phyloP scores from a whole-genome alignment of 2,797 vertebrate genomes.

The Erpetoichthys calabaricus region DNA sequence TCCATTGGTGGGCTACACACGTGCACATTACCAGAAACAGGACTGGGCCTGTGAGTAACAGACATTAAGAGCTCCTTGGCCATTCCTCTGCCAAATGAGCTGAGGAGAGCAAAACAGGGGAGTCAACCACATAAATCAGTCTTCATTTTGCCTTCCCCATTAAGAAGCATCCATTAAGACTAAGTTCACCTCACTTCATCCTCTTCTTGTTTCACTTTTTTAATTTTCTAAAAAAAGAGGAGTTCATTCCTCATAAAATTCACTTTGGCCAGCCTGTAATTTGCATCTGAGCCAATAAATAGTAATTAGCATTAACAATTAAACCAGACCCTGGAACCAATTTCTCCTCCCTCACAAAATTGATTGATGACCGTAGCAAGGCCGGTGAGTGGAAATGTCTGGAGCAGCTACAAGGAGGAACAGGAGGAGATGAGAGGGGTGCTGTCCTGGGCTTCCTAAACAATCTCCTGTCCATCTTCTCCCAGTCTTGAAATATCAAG shows the following conservation, averaged over 20 bases:
- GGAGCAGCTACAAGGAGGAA: too few relatives aligned
- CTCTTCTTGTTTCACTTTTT: slow-evolving; percentile 99
- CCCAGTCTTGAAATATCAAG: too few relatives aligned
- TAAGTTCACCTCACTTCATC: slow-evolving; percentile 98
- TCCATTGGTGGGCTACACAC: too few relatives aligned
- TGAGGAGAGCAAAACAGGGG: slow-evolving; percentile 92
- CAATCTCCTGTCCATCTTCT: too few relatives aligned
- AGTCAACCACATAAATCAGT: slow-evolving; percentile 98
- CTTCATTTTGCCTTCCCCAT: slow-evolving; percentile 99
- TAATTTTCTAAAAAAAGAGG: slow-evolving; percentile 99
- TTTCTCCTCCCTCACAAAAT: slow-evolving; percentile 95
- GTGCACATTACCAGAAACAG: too few relatives aligned
- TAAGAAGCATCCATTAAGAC: slow-evolving; percentile 98
- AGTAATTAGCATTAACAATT: slow-evolving; percentile 99
- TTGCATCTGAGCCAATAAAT: slow-evolving; percentile 99
- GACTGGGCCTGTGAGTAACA: too few relatives aligned
- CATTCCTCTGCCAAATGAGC: slow-evolving; percentile 66
- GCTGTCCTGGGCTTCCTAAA: too few relatives aligned
- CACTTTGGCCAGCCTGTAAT: slow-evolving; percentile 99
- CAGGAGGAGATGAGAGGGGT: too few relatives aligned
- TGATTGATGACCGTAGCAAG: slow-evolving; percentile 73
- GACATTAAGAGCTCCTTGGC: slow-evolving; percentile 11
- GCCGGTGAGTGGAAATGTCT: too few relatives aligned
- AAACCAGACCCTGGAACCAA: slow-evolving; percentile 98
- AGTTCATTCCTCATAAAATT: slow-evolving; percentile 99